Conservation (phyloP, 2,888 invertebrate genomes). For the Apeira syringaria region DNA sequence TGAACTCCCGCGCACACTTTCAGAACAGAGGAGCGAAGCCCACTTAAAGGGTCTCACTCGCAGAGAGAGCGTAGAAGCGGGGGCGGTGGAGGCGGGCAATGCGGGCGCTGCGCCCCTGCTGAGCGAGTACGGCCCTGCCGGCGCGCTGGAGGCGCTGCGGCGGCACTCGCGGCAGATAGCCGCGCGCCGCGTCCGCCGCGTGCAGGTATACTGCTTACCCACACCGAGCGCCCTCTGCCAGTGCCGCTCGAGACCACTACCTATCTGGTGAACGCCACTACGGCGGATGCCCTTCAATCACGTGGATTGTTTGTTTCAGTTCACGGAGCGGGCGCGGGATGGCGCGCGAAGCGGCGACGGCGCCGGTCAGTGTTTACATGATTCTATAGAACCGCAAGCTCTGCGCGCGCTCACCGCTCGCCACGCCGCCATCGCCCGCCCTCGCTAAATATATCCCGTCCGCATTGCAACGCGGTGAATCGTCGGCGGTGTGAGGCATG, state of each 20-base stretch:
- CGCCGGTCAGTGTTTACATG: constrained; percentile 61
- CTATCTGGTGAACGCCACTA: background rate
- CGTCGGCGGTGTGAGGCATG: constrained; percentile 21
- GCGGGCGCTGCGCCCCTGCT: constrained; percentile 13
- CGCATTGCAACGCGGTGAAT: constrained; percentile 50
- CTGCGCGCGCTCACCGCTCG: constrained; percentile 32
- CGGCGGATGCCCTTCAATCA: constrained; percentile 21
- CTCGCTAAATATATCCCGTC: constrained; percentile 57
- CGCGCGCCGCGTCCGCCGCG: constrained; percentile 91
- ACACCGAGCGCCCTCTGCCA: constrained; percentile 37
- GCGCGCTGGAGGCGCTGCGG: constrained; percentile 89
- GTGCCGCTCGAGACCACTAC: background rate
- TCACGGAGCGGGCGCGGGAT: constrained; percentile 73
- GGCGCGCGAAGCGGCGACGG: constrained; percentile 68
- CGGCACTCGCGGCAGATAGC: constrained; percentile 94
- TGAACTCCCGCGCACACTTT: constrained; percentile 38
- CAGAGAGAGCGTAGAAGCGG: constrained; percentile 8
- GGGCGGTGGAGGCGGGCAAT: constrained; percentile 38
- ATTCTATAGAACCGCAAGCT: constrained; percentile 20
- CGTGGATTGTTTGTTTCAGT: constrained; percentile 59
- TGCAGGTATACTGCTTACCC: constrained; percentile 86
- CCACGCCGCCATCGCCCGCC: constrained; percentile 39
- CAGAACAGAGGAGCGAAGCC: constrained; percentile 25
- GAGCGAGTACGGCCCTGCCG: constrained; percentile 19
- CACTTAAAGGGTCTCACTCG: constrained; percentile 10